A percentile compares a stretch with the other conserved stretches of the same genome.
Evolutionary conservation across 2,888 invertebrate genomes (phyloP).

Genomic region (Pinctada fucata): DNA sequence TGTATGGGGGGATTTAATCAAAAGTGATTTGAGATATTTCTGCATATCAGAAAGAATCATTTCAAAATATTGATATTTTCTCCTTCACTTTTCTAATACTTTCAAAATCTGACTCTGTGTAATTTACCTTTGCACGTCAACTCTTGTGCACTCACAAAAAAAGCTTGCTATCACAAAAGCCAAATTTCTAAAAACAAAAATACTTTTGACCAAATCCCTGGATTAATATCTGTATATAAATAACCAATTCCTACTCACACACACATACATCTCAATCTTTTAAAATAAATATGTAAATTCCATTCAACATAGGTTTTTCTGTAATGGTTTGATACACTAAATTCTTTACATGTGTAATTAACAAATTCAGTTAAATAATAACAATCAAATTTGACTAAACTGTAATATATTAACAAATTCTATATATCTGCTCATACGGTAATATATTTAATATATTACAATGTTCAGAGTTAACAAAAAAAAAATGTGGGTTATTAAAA

Average conservation of each 20-base stretch:
- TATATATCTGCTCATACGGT: constrained; percentile 51
- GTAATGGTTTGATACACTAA: constrained; percentile 21
- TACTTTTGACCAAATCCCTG: neutral
- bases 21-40: neutral
- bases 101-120: too few relatives aligned
- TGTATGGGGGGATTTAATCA: neutral
- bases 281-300: constrained; percentile 2
- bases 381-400: constrained; percentile 62
- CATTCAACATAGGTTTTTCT: constrained; percentile 5
- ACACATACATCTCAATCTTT: constrained; percentile 12
- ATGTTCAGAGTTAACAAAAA: neutral
- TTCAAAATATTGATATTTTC: too few relatives aligned
- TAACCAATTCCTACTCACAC: constrained; percentile 5
- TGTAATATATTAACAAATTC: constrained; percentile 56
- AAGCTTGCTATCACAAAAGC: too few relatives aligned
- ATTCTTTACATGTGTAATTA: constrained; percentile 40
- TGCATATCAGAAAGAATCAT: too few relatives aligned
- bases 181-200: neutral
- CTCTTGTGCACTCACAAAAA: too few relatives aligned
- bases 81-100: too few relatives aligned
- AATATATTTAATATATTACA: constrained; percentile 42
- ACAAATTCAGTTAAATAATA: constrained; percentile 65
- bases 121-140: too few relatives aligned
- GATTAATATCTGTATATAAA: neutral
- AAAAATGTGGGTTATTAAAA: too few relatives aligned